Base-by-base conservation (phyloP, 1,140 invertebrate species). In the Heliconius eleuchia region DNA sequence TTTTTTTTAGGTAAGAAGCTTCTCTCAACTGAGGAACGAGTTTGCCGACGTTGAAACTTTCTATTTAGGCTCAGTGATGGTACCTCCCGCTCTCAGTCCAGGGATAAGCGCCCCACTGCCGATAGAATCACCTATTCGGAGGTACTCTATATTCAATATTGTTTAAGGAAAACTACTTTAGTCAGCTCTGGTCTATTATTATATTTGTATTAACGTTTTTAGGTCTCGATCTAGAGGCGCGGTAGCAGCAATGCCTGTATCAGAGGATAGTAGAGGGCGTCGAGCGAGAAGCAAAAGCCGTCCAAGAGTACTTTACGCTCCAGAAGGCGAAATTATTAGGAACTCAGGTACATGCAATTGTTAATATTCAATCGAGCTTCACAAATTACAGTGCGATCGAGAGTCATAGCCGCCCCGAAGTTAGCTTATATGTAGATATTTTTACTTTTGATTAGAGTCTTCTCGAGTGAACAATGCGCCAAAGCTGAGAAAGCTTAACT, bases 21-120 rank as follows among this genome's bases (percentile, higher is more conserved):
- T 98, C 91, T 98, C 98, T 0, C 98, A 99, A 84, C 91, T 99
- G 52, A 96, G 98, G 60, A 98, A 98, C 87, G 98, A 99, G 87
- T 98, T 98, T 87, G 97, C 97, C 1, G 97, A 98, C 84, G 97
- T 98, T 55, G 98, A 98, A 88, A 98, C 98, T 16, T 99, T 99
- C 93, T 98, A 98, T 89, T 93, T 98, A 85, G 97, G 97, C 18
- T 95, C 96, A 18, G 96, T 96, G 0, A 92, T 95, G 39, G 94
- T 90, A 8, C 88, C 84, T 3, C 89, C 93, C 9, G 90, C 92
- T 1, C 82, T 93, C 9, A 93, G 88, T 75, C 92, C 93, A 8
- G 89, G 91, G 19, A 86, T 92, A 70, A 92, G 87, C 72, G 91
- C 93, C 1, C 89, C 93, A 2, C 77, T 94, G 42, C 89, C 92